These are phyloP conservation scores for Sinocyclocheilus grahami DNA, from an alignment of 2,113 vertebrate genomes.

Conservation along the genomic window DNA sequence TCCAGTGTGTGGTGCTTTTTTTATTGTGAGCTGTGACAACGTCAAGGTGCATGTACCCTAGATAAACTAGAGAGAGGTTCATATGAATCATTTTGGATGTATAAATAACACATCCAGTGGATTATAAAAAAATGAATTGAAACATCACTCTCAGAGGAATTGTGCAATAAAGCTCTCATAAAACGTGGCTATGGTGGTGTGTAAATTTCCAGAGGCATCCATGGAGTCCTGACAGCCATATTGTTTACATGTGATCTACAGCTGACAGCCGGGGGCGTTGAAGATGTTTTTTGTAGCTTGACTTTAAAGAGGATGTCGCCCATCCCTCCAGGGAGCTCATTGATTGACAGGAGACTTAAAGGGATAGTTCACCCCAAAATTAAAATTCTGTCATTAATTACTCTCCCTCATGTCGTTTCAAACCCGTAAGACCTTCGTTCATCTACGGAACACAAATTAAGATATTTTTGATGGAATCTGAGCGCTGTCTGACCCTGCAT, in stretches of 20 bases:
- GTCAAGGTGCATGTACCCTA: neutral
- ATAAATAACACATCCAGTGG: neutral
- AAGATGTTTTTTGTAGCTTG: neutral
- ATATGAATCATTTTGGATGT: neutral
- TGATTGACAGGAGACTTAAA: slow-evolving; percentile 39
- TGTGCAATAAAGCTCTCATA: neutral
- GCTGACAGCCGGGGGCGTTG: neutral
- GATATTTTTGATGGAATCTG: no score
- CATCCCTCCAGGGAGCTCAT: slow-evolving; percentile 1
- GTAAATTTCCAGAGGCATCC: slow-evolving; percentile 14
- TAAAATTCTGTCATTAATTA: no score
- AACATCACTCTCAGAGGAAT: slow-evolving; percentile 22
- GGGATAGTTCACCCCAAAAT: no score
- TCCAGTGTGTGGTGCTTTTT: neutral
- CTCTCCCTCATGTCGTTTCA: no score
- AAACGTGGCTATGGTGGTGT: neutral
- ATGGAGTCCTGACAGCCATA: neutral
- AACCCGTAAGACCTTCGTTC: no score
- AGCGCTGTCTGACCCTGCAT: no score
- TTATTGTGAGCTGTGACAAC: neutral
- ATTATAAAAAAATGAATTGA: slow-evolving; percentile 16
- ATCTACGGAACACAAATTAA: no score
- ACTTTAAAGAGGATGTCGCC: slow-evolving; percentile 18
- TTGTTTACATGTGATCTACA: slow-evolving; percentile 19
- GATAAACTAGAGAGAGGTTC: neutral